These are phyloP conservation scores for Aphyosemion australe DNA, from an alignment of 2,113 vertebrate species.

Conservation along the genomic window DNA sequence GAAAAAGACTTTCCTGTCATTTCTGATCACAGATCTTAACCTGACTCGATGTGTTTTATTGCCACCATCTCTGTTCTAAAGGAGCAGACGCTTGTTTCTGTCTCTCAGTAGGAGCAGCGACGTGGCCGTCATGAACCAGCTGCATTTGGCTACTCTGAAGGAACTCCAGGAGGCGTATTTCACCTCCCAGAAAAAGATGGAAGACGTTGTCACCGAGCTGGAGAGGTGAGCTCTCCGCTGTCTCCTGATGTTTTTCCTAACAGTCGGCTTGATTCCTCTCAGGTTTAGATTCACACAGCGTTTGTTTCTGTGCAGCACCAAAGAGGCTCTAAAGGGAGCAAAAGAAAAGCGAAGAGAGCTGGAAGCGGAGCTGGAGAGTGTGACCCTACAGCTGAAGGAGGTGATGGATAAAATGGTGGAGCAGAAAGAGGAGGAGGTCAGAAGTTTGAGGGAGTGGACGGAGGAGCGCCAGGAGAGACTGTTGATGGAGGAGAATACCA, in stretches of 20 bases:
- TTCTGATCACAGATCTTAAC: too few relatives aligned
- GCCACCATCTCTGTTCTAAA: too few relatives aligned
- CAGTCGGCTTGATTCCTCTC: slow-evolving; percentile 13
- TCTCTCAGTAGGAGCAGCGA: slow-evolving; percentile 78
- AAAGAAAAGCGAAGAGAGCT: slow-evolving; percentile 71
- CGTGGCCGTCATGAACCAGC: slow-evolving; percentile 63
- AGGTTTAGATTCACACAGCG: slow-evolving; percentile 21
- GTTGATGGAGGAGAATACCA: slow-evolving; percentile 76
- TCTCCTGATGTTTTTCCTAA: background rate
- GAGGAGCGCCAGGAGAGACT: slow-evolving; percentile 73
- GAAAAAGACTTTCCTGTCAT: too few relatives aligned
- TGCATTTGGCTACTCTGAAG: slow-evolving; percentile 60
- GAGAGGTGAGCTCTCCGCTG: slow-evolving; percentile 79
- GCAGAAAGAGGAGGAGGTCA: slow-evolving; percentile 76
- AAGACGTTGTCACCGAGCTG: slow-evolving; percentile 75
- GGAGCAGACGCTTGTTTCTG: background rate
- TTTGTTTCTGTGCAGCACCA: slow-evolving; percentile 70
- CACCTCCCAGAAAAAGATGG: slow-evolving; percentile 70
- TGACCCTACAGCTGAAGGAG: slow-evolving; percentile 69
- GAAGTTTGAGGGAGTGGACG: slow-evolving; percentile 50
- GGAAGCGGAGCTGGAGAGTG: slow-evolving; percentile 69
- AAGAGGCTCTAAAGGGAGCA: slow-evolving; percentile 65
- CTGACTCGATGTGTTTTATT: too few relatives aligned
- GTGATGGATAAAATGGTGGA: slow-evolving; percentile 56
- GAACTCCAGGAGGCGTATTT: slow-evolving; percentile 77